Conservation (phyloP, 1,140 invertebrate species). For the Eumeta japonica region DNA sequence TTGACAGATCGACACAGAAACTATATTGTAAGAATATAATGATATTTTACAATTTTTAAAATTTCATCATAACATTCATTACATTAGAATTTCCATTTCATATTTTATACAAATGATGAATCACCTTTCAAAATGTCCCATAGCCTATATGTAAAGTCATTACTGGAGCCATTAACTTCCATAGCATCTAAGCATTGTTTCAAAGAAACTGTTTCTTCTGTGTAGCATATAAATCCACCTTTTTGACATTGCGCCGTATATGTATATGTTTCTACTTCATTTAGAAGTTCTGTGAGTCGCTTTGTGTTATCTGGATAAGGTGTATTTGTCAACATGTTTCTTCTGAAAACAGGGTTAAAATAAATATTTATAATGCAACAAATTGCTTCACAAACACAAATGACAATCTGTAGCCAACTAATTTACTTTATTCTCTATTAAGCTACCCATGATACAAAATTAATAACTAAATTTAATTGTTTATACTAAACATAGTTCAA, state of each 20-base stretch:
- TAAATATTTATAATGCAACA: background rate
- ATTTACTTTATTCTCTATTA: background rate
- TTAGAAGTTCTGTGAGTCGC: constrained; percentile 34
- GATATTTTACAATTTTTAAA: too few species aligned
- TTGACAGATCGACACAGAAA: too few species aligned
- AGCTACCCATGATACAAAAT: too few species aligned
- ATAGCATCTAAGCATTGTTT: constrained; percentile 32
- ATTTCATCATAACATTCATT: too few species aligned
- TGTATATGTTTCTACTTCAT: constrained; percentile 48
- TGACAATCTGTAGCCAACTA: background rate
- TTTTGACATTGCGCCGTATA: constrained; percentile 40
- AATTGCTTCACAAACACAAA: background rate
- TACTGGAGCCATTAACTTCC: constrained; percentile 33
- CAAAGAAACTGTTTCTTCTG: constrained; percentile 35
- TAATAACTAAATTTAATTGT: too few species aligned
- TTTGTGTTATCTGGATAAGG: constrained; percentile 28
- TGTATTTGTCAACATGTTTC: too few species aligned
- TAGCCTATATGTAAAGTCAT: constrained; percentile 52
- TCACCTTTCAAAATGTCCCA: constrained; percentile 56
- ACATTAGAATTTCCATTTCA: too few species aligned
- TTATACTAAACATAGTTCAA: too few species aligned
- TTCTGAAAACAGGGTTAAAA: background rate
- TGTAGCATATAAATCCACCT: constrained; percentile 42
- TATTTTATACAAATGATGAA: too few species aligned
- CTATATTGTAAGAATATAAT: too few species aligned